phyloP scores from a whole-genome alignment of 2,797 vertebrate species.

The Echiichthys vipera region DNA sequence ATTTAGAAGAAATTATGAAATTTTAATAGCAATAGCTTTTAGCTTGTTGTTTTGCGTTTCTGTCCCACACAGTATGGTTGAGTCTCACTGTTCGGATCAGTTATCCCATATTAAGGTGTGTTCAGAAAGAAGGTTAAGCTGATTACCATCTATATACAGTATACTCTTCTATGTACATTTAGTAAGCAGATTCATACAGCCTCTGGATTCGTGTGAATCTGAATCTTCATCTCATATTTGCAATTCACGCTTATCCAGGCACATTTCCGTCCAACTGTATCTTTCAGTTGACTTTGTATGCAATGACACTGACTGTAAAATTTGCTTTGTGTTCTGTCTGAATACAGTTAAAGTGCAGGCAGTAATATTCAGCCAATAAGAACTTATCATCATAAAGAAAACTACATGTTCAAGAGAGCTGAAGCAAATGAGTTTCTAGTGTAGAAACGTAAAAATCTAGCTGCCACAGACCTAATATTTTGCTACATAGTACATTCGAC shows the following conservation, averaged over 20 bases:
- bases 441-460: neutral
- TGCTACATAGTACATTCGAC: neutral
- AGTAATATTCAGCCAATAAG: neutral
- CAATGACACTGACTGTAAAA: neutral
- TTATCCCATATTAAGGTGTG: neutral
- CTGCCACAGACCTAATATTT: neutral
- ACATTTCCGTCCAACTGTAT: neutral
- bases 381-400: neutral
- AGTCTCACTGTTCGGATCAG: neutral
- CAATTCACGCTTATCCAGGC: neutral
- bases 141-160: neutral
- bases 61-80: neutral
- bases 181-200: neutral
- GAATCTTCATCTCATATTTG: rapidly evolving
- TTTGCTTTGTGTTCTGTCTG: neutral
- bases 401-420: neutral
- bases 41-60: neutral
- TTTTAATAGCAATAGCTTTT: neutral
- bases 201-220: neutral
- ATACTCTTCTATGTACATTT: neutral
- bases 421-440: neutral
- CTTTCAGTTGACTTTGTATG: neutral
- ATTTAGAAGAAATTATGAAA: neutral
- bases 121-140: neutral
- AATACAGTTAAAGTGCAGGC: neutral